Evolutionary conservation across 2,113 vertebrate species (phyloP).

Genomic region (Podarcis cretensis): DNA sequence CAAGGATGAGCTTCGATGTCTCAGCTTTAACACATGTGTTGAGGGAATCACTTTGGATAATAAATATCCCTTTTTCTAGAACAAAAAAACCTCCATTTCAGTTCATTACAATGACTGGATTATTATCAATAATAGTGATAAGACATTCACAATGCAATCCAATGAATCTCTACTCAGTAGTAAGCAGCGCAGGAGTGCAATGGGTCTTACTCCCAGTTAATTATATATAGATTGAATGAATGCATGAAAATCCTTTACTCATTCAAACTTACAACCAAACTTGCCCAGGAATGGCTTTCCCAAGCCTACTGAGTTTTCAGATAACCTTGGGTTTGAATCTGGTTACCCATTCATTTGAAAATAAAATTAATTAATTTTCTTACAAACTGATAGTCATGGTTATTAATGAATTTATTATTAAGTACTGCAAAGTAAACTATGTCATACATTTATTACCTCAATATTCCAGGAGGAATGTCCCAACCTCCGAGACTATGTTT

Average conservation of each 20-base stretch:
- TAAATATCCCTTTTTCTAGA: conserved; percentile 87
- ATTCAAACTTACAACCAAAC: not conserved
- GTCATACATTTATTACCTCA: no score
- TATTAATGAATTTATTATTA: no score
- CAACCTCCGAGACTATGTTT: no score
- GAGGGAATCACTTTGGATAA: conserved; percentile 83
- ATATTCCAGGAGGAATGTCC: no score
- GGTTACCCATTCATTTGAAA: not conserved
- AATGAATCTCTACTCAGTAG: no score
- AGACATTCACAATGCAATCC: no score
- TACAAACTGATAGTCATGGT: no score
- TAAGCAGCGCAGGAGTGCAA: no score
- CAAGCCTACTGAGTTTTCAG: not conserved
- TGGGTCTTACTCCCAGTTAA: no score
- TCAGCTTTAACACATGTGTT: conserved; percentile 81
- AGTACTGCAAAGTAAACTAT: no score
- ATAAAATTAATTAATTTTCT: no score
- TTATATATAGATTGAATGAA: not conserved
- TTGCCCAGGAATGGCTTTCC: not conserved
- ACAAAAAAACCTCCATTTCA: not conserved
- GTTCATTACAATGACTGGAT: not conserved
- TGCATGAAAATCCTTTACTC: conserved; percentile 10
- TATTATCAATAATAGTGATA: not conserved
- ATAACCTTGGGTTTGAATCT: not conserved
- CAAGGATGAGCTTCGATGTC: conserved; percentile 76